Evolutionary conservation across 2,888 invertebrate species (phyloP), one percentile per base, ranked within the genome.

Genomic region (Branchipolynoe longqiensis): DNA sequence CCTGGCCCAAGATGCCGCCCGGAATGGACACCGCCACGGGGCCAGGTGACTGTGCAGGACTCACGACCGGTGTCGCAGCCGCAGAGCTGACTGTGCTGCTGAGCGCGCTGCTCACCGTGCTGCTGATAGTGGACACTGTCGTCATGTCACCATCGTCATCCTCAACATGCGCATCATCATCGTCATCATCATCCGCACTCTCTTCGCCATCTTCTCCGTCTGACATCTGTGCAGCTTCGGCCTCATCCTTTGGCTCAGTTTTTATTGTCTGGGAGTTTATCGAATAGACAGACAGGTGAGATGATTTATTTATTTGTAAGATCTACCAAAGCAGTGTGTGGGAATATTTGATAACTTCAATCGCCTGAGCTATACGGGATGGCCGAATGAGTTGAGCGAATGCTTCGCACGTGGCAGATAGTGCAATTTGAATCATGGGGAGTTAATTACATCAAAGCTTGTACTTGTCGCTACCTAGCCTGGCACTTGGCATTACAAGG

Each of bases 61-160:
- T 78, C 48, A 78, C 78, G 12, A 78, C 78, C 0, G 78, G 78
- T 25, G 78, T 78, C 48, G 78, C 78, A 1, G 78, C 48, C 1
- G 78, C 78, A 25, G 48, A 48, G 41, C 78, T 78, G 48, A 78
- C 78, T 25, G 78, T 28, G 31, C 78, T 78, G 25, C 78, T 78
- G 18, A 78, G 12, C 8, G 78, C 54, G 28, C 48, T 48, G 48
- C 78, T 78, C 6, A 78, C 78, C 8, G 54, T 54, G 54, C 78
- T 78, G 28, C 78, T 78, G 78, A 78, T 78, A 1, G 48, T 78
- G 4, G 78, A 78, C 14, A 25, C 78, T 2, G 48, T 48, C 18
- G 78, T 78, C 54, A 54, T 14, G 48, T 78, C 78, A 8, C 48
- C 78, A 18, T 78, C 78, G 4, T 78, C 78, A n/a, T 78, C 78